phyloP scores from a whole-genome alignment of 2,113 vertebrate genomes.

The Phalacrocorax brasilianus region DNA sequence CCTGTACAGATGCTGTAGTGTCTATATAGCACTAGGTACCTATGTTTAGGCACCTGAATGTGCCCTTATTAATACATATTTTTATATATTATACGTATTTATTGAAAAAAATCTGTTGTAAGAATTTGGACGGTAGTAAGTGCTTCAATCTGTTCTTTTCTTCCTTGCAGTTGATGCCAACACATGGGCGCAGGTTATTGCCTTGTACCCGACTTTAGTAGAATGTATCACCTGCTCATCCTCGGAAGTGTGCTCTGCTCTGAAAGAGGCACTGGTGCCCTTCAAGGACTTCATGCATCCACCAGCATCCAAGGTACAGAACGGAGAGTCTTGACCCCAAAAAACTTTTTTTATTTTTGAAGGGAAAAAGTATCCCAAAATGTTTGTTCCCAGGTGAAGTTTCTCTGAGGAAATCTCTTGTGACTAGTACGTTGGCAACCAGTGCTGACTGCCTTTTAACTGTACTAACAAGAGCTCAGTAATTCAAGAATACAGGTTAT shows the following conservation, averaged over 20 bases:
- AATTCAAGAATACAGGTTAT: slow-evolving; percentile 59
- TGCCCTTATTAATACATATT: background rate
- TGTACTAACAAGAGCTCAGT: slow-evolving; percentile 69
- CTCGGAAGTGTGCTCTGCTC: slow-evolving; percentile 92
- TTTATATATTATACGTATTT: no score
- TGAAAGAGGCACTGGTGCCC: slow-evolving; percentile 95
- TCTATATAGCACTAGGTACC: background rate
- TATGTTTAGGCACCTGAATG: background rate
- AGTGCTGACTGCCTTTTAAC: slow-evolving; percentile 68
- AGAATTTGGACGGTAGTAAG: background rate
- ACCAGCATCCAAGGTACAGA: slow-evolving; percentile 93
- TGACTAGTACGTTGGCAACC: slow-evolving; percentile 71
- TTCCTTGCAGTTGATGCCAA: slow-evolving; percentile 89
- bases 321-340: slow-evolving; percentile 92
- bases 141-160: slow-evolving; percentile 8
- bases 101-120: background rate
- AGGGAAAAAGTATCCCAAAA: slow-evolving; percentile 66
- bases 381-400: slow-evolving; percentile 58
- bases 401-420: slow-evolving; percentile 68
- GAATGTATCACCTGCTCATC: slow-evolving; percentile 98
- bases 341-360: slow-evolving; percentile 37
- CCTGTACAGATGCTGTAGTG: accelerated
- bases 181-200: slow-evolving; percentile 97
- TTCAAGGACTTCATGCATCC: slow-evolving; percentile 99
- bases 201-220: slow-evolving; percentile 94